phyloP scores from a whole-genome alignment of 2,797 vertebrate species.

The Semaprochilodus insignis region DNA sequence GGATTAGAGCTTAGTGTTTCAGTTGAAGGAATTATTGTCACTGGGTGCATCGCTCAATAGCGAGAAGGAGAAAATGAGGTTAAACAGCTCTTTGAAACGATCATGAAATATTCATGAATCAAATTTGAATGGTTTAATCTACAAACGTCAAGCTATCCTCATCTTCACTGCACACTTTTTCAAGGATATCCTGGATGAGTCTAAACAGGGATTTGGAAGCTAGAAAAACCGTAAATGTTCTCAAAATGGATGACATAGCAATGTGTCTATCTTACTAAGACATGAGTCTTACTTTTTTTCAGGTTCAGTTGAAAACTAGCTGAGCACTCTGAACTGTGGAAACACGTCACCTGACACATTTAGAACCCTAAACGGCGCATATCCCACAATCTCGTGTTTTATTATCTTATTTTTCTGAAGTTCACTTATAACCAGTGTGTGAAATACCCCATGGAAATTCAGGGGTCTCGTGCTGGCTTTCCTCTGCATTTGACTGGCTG shows the following conservation, averaged over 20 bases:
- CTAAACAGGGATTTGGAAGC: constrained; percentile 61
- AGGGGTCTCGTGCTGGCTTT: too few species aligned
- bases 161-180: constrained; percentile 31
- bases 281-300: constrained; percentile 41
- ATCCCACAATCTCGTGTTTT: too few species aligned
- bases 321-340: constrained; percentile 12
- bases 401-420: too few species aligned
- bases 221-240: constrained; percentile 65
- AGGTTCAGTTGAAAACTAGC: constrained; percentile 35
- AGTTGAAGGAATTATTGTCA: constrained; percentile 59
- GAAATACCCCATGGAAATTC: too few species aligned
- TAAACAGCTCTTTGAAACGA: constrained; percentile 71
- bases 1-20: constrained; percentile 54
- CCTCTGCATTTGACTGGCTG: too few species aligned
- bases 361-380: not conserved
- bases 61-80: constrained; percentile 64
- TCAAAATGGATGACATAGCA: constrained; percentile 48
- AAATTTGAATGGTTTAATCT: constrained; percentile 75
- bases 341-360: constrained; percentile 14
- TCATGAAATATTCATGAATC: constrained; percentile 77
- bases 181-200: constrained; percentile 64
- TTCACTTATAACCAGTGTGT: too few species aligned
- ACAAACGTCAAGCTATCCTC: constrained; percentile 66
- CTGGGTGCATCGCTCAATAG: constrained; percentile 56
- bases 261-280: constrained; percentile 56